Percentiles rank a stretch among this genome's conserved stretches.
These are phyloP conservation scores for Oreochromis grahami DNA, from an alignment of 2,797 vertebrate species.

Conservation along the genomic window DNA sequence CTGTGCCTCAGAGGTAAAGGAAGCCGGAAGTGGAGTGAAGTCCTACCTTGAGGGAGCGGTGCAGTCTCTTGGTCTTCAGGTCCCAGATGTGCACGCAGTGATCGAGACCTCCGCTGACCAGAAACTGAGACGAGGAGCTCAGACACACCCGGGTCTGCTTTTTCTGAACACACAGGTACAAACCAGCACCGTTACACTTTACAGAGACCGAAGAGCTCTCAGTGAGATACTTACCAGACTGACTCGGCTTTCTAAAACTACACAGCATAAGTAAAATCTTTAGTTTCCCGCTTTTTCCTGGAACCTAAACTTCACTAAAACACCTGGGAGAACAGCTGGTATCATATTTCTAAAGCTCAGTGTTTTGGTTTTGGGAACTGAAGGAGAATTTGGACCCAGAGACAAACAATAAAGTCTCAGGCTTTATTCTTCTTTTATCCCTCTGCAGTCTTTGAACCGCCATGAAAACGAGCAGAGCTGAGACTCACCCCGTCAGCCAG, in stretches of 20 bases:
- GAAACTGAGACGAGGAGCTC: conserved; percentile 85
- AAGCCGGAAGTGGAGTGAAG: neutral
- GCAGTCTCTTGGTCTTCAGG: conserved; percentile 88
- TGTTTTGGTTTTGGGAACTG: neutral
- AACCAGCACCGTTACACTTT: neutral
- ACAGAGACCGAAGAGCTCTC: neutral
- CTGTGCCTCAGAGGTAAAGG: neutral
- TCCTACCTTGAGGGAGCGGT: conserved; percentile 87
- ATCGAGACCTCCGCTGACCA: conserved; percentile 92
- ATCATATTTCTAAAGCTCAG: neutral
- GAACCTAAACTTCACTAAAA: neutral
- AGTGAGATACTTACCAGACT: neutral
- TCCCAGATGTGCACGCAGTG: conserved; percentile 94
- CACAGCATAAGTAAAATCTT: neutral
- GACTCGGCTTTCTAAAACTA: neutral
- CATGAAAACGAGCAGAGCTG: neutral
- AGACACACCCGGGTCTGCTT: conserved; percentile 89
- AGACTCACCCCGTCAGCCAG: conserved; percentile 91
- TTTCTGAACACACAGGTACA: conserved; percentile 72
- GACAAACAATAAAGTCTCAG: neutral
- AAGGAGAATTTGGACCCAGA: neutral
- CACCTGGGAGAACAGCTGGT: neutral
- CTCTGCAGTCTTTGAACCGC: neutral
- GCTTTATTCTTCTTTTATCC: neutral
- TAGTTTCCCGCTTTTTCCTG: neutral